These are phyloP conservation scores for Cryptoprocta ferox DNA, from an alignment of 2,797 vertebrate genomes.

Conservation along the genomic window DNA sequence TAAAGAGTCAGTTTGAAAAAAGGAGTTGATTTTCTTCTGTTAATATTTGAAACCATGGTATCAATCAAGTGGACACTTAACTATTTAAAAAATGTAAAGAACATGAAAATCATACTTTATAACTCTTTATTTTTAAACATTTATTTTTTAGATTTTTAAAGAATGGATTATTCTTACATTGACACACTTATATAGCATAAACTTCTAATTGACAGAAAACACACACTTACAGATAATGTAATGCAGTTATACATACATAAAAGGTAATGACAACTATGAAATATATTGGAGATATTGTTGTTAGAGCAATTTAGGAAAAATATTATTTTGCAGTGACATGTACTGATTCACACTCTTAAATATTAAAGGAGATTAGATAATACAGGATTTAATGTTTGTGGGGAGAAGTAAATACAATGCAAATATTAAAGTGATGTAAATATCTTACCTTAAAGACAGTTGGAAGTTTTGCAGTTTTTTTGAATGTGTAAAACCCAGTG, in stretches of 20 bases:
- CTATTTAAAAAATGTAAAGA: background rate
- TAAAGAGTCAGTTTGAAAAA: background rate
- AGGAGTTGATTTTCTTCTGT: background rate
- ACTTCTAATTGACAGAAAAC: background rate
- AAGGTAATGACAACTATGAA: background rate
- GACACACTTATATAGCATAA: background rate
- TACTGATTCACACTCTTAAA: background rate
- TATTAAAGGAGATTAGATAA: conserved; percentile 11
- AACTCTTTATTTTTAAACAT: background rate
- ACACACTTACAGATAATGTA: background rate
- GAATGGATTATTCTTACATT: background rate
- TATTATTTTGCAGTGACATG: background rate
- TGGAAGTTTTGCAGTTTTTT: background rate
- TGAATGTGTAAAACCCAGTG: background rate
- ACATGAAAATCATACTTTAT: background rate
- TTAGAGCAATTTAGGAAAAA: background rate
- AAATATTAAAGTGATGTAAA: background rate
- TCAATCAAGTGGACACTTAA: background rate
- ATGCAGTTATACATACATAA: background rate
- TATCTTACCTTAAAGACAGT: background rate
- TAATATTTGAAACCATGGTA: background rate
- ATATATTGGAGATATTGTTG: background rate
- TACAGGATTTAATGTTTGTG: background rate
- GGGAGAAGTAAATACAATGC: background rate
- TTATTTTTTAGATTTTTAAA: background rate